These are phyloP conservation scores for Drosophila flavopinicola DNA, from an alignment of 2,888 invertebrate genomes.

Conservation along the genomic window DNA sequence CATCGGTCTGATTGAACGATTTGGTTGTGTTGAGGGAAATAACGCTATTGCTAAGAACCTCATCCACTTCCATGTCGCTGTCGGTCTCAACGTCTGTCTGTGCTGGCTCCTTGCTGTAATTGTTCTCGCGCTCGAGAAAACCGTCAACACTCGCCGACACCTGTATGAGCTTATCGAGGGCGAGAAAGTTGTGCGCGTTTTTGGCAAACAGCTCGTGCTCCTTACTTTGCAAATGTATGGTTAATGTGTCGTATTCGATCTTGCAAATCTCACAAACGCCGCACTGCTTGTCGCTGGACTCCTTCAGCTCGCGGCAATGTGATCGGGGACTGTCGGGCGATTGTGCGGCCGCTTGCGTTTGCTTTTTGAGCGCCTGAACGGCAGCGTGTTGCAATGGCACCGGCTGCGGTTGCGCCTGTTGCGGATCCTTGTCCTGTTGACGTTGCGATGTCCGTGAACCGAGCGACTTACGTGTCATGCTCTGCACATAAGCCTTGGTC, in stretches of 20 bases:
- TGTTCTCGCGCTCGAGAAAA: conserved; percentile 87
- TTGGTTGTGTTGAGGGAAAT: conserved; percentile 24
- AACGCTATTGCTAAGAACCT: conserved; percentile 60
- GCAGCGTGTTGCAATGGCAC: conserved; percentile 44
- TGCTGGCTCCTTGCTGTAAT: conserved; percentile 81
- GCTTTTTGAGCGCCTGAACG: conserved; percentile 52
- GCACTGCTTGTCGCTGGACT: conserved; percentile 84
- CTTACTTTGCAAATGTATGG: conserved; percentile 89
- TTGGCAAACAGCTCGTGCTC: conserved; percentile 90
- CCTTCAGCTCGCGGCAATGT: conserved; percentile 65
- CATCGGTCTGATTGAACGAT: conserved; percentile 15
- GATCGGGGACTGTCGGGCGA: conserved; percentile 53
- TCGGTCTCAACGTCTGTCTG: conserved; percentile 16
- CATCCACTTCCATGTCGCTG: conserved; percentile 79
- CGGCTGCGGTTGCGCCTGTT: conserved; percentile 21
- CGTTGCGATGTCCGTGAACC: conserved; percentile 80
- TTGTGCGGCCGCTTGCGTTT: conserved; percentile 34
- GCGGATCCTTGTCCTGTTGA: conserved; percentile 57
- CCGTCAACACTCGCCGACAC: conserved; percentile 88
- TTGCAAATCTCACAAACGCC: conserved; percentile 94
- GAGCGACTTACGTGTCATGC: conserved; percentile 83
- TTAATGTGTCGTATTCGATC: conserved; percentile 89
- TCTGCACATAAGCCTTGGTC: conserved; percentile 54
- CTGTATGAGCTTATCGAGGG: conserved; percentile 89
- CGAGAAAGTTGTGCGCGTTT: conserved; percentile 90